Base-by-base conservation (phyloP, 2,113 vertebrate species). In the Takifugu flavidus region DNA sequence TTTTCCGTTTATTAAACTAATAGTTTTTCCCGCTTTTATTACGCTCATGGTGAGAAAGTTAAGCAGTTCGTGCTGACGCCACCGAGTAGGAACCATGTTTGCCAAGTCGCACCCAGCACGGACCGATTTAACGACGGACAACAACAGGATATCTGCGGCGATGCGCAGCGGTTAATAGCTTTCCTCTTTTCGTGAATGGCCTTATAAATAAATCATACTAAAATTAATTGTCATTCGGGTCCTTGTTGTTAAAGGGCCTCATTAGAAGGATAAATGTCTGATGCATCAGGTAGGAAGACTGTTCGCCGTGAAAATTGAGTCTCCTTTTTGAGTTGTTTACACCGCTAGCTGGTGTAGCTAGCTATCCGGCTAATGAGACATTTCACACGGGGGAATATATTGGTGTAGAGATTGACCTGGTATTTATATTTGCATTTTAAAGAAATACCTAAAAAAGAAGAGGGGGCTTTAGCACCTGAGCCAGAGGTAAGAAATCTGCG, bases 251-350 rank as follows among this genome's bases (percentile, higher is more conserved):
- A 15, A 58, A 67, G 56, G 62, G 28, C 14, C 31, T 39, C 49
- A 53, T 28, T n/a, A 82, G 56, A 55, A 74, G 84, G 56, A 78
- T 90, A 90, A 70, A 92, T 92, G 91, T 91, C 91, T 82, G 81
- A 87, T 49, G 39, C 80, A 59, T 34, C 87, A 89, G 91, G 91
- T 92, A 86, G 53, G 70, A 57, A 0, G 1, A 10, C 6, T 67
- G 34, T 67, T 27, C 20, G n/a, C 47, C 47, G 2, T 5, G 25
- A 46, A 62, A 25, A 39, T 0, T 25, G 10, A 11, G 6, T 27
- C 2, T 14, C 1, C 53, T 8, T 13, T n/a, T 2, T 2, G 0
- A 13, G 7, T 34, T 14, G 6, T 25, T 25, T n/a, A 2, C 13
- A 10, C 6, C 25, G 52, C 42, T 53, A 49, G 59, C 44, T 56